Evolutionary conservation across 2,888 invertebrate species (phyloP), one percentile per base, ranked within the genome.

Genomic region (Euzetes globulus): DNA sequence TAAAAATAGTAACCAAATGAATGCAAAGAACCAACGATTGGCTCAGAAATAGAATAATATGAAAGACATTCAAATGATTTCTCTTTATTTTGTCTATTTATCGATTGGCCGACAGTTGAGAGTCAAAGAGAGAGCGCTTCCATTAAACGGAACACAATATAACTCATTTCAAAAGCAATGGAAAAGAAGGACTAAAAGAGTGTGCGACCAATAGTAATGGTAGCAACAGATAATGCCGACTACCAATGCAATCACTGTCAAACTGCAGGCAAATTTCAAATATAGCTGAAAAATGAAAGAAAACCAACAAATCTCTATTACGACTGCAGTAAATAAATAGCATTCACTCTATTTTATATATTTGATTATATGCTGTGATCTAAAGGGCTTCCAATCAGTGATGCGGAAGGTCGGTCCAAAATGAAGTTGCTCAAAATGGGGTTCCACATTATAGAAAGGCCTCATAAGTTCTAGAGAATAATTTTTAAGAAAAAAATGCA

Each of bases 201-300:
- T 17, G 15, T 25, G 27, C 29, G 58, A 58, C 58, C 58, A 58
- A 58, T 58, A 27, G 58, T 3, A 22, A 58, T 25, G 25, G 27
- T 22, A 58, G 58, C 58, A 58, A 58, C 58, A 58, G 58, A 58
- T 58, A 58, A 58, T 58, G 58, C 4, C 58, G n/a, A 25, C 50
- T 41, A 52, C 25, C 19, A 52, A 13, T 19, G 52, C 19, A 25
- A 52, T 19, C 25, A 52, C 52, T 41, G 41, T 41, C 41, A 41
- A 41, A 52, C 19, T 52, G 7, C 9, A 52, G 19, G 52, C 52
- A 52, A 52, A 52, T 22, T 52, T 52, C 52, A 52, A 52, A 52
- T 52, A 13, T 41, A 52, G 6, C 6, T 52, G 52, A 25, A 52
- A 52, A 52, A 52, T 52, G 6, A 1, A 52, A n/a, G 19, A n/a